Conservation (phyloP, 2,113 vertebrate species). For the Trinectes maculatus region DNA sequence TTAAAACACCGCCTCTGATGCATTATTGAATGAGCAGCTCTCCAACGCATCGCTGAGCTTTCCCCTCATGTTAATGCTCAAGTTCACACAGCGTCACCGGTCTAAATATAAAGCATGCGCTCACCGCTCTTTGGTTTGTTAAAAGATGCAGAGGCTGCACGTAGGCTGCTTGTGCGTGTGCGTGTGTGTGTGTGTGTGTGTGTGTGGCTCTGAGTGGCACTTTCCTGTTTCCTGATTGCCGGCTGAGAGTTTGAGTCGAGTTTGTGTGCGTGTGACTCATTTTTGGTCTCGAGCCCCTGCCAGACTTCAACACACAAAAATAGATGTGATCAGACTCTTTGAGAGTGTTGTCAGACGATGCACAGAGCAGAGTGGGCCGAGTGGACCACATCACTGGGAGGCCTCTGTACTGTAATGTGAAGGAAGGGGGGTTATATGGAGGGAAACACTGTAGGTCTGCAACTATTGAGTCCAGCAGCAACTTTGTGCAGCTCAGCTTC, state of each 20-base stretch:
- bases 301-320: conserved; percentile 43
- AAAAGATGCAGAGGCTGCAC: conserved; percentile 73
- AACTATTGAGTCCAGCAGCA: not conserved
- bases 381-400: conserved; percentile 41
- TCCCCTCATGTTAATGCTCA: conserved; percentile 74
- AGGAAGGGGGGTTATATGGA: conserved; percentile 17
- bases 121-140: conserved; percentile 63
- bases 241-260: conserved; percentile 45
- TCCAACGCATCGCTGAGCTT: conserved; percentile 75
- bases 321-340: conserved; percentile 53
- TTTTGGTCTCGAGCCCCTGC: conserved; percentile 33
- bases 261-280: conserved; percentile 44
- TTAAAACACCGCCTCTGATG: conserved; percentile 73
- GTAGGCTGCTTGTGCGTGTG: conserved; percentile 36
- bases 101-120: conserved; percentile 78
- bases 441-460: conserved; percentile 20
- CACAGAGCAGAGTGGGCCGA: conserved; percentile 5
- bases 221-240: conserved; percentile 43
- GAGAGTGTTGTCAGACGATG: conserved; percentile 44
- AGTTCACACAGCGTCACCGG: conserved; percentile 71
- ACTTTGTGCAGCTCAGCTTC: not conserved
- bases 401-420: conserved; percentile 18
- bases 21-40: conserved; percentile 77
- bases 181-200: not conserved
- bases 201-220: conserved; percentile 43